These are phyloP conservation scores for Cryptus viduatorius DNA, from an alignment of 2,888 invertebrate genomes.

Conservation along the genomic window DNA sequence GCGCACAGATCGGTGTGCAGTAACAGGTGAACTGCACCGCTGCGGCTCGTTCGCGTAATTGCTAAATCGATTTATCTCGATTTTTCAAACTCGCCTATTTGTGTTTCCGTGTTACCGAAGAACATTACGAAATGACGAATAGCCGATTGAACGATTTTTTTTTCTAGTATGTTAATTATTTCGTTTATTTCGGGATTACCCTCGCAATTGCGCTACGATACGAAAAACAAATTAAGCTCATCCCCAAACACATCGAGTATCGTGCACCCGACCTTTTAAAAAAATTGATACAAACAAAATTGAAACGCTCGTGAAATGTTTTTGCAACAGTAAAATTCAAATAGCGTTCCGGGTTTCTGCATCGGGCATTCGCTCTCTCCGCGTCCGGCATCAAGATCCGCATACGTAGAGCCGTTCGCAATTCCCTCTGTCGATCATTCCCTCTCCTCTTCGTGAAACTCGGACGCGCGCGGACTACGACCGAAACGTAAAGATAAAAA, in stretches of 20 bases:
- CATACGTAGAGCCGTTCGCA: neutral
- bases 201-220: no score
- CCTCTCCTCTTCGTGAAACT: neutral
- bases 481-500: conserved; percentile 3
- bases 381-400: neutral
- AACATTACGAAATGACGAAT: no score
- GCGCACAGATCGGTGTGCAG: conserved; percentile 18
- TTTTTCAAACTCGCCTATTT: neutral
- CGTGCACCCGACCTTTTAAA: neutral
- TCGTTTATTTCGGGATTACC: no score
- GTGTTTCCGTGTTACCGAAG: neutral
- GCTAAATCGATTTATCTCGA: neutral
- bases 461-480: neutral
- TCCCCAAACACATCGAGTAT: no score
- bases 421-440: neutral
- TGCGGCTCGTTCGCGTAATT: conserved; percentile 10
- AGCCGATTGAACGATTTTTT: no score
- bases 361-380: neutral
- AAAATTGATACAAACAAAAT: neutral
- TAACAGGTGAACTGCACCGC: conserved; percentile 42
- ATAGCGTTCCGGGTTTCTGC: neutral
- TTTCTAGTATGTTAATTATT: no score
- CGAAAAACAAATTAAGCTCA: no score
- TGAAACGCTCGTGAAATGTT: neutral
- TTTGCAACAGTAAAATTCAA: conserved; percentile 7